These are phyloP conservation scores for Prorops nasuta DNA, from an alignment of 1,140 invertebrate genomes.

Conservation along the genomic window DNA sequence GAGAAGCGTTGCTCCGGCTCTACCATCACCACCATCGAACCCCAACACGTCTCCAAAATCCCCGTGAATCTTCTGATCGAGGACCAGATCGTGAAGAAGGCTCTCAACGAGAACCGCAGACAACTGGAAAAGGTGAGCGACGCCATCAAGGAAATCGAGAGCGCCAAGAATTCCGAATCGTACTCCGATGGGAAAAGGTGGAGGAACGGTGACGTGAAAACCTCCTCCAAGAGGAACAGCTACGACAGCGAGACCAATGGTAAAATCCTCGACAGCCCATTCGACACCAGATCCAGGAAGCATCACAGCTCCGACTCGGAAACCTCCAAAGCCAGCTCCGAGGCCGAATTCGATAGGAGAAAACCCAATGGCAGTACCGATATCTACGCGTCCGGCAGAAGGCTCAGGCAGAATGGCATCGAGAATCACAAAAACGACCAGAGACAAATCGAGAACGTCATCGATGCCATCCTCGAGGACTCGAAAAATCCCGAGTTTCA, in stretches of 20 bases:
- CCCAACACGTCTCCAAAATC: constrained; percentile 38
- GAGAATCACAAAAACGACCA: constrained; percentile 51
- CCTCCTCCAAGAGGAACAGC: constrained; percentile 35
- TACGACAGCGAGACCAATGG: constrained; percentile 38
- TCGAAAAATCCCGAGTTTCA: constrained; percentile 55
- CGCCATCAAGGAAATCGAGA: constrained; percentile 53
- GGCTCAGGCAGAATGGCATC: constrained; percentile 38
- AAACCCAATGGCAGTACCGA: constrained; percentile 40
- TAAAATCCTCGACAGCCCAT: constrained; percentile 22
- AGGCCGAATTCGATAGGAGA: constrained; percentile 35
- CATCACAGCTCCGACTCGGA: constrained; percentile 43
- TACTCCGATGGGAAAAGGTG: constrained; percentile 33
- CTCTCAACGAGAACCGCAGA: constrained; percentile 49
- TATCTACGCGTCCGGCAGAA: constrained; percentile 39
- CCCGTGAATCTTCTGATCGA: constrained; percentile 50
- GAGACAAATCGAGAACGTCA: constrained; percentile 54
- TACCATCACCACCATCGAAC: constrained; percentile 14
- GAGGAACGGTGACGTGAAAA: constrained; percentile 34
- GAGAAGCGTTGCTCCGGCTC: background rate
- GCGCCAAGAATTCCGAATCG: constrained; percentile 43
- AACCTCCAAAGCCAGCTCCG: constrained; percentile 38
- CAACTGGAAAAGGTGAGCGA: constrained; percentile 53
- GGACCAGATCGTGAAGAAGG: constrained; percentile 53
- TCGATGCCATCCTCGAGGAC: constrained; percentile 53
- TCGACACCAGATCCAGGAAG: constrained; percentile 13